Evolutionary conservation across 2,888 invertebrate species (phyloP).

Genomic region (Pseudanteris insignis): DNA sequence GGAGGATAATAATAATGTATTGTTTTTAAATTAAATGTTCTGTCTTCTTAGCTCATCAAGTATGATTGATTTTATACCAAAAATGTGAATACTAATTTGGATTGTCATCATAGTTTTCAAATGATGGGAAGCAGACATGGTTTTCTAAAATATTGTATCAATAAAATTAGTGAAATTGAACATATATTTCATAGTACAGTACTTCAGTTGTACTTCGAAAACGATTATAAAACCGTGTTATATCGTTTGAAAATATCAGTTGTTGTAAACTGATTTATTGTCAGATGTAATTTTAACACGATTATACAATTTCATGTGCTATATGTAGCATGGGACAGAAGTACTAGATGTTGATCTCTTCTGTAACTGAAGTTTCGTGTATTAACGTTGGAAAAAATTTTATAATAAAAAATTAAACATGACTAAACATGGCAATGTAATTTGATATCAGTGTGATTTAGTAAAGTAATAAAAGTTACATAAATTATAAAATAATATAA

Average conservation of each 20-base stretch:
- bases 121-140: conserved; percentile 1
- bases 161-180: conserved; percentile 7
- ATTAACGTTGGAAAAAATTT: too few relatives aligned
- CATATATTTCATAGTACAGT: conserved; percentile 17
- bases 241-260: conserved; percentile 13
- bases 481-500: too few relatives aligned
- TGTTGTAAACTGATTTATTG: conserved; percentile 20
- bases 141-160: conserved; percentile 4
- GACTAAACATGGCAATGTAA: too few relatives aligned
- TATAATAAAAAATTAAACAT: too few relatives aligned
- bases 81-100: too few relatives aligned
- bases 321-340: conserved; percentile 7
- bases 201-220: conserved; percentile 4
- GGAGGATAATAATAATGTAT: too few relatives aligned
- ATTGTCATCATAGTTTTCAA: conserved; percentile 1
- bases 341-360: conserved; percentile 20
- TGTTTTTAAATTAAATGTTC: neutral
- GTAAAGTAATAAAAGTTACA: too few relatives aligned
- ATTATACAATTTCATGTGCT: neutral
- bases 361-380: too few relatives aligned
- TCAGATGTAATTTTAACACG: conserved; percentile 3
- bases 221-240: conserved; percentile 1
- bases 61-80: too few relatives aligned
- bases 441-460: too few relatives aligned
- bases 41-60: too few relatives aligned